Evolutionary conservation across 2,888 invertebrate species (phyloP), one percentile per base, ranked within the genome.

Genomic region (Drosophila peninsularis): DNA sequence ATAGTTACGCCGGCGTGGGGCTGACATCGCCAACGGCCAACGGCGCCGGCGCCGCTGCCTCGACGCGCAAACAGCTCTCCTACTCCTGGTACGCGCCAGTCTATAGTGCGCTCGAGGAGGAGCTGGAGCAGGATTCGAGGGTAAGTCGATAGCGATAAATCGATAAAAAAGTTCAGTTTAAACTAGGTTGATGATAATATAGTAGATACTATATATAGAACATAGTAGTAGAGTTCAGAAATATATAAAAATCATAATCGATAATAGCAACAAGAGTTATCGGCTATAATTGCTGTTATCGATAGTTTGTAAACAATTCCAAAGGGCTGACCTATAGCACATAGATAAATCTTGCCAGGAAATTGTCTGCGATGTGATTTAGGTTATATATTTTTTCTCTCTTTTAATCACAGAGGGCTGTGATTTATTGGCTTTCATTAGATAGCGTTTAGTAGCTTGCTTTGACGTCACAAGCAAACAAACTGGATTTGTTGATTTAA

Each of bases 61-160:
- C 89, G 74, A 87, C 89, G 75, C 90, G 92, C 45, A 92, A 92
- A 68, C 92, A 92, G 71, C 90, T 91, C 80, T 90, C 92, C 84
- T 91, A 92, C 91, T 92, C 92, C 57, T 92, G 92, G 92, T 92
- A 92, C 92, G 92, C 92, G 77, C 92, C 92, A 37, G 92, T 92
- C 45, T 92, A 92, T 60, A 92, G 92, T 86, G 92, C 92, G 63
- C 91, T 92, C 75, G 91, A 92, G 90, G 92, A 92, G 90, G 92
- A 92, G 90, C 90, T 91, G 79, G 92, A 92, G 86, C 92, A 92
- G 79, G 91, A 92, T 82, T 92, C 91, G 82, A 90, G 91, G 90
- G 92, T 92, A 71, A 90, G 91, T 89, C 3, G 10, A 17, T 11
- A 30, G 7, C 0, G 7, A 30, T 30, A 30, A 30, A 30, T 30